Evolutionary conservation across 2,797 vertebrate species (phyloP).

Genomic region (Scomberomorus guttatus): DNA sequence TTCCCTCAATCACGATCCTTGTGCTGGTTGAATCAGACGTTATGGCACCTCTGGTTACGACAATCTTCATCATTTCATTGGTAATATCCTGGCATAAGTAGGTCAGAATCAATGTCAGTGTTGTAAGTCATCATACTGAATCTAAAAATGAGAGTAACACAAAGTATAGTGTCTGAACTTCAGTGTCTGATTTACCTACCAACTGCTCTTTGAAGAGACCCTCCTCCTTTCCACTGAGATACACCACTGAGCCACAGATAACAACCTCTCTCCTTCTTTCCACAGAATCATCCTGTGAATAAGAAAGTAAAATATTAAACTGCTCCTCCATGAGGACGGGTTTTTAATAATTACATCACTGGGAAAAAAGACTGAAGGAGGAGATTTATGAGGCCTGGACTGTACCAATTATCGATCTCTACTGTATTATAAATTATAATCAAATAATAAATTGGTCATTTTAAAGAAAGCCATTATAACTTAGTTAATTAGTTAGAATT

Average conservation of each 20-base stretch:
- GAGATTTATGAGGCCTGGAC: too few relatives aligned
- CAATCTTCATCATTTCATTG: not conserved
- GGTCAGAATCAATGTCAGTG: not conserved
- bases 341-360: too few relatives aligned
- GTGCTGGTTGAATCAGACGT: not conserved
- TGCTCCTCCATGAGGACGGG: too few relatives aligned
- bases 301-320: too few relatives aligned
- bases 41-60: not conserved
- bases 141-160: not conserved
- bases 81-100: not conserved
- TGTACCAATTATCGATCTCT: too few relatives aligned
- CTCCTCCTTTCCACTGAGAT: conserved; percentile 53
- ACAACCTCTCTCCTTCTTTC: conserved; percentile 32
- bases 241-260: conserved; percentile 35
- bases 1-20: not conserved
- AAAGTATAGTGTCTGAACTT: not conserved
- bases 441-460: too few relatives aligned
- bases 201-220: conserved; percentile 35
- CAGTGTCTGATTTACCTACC: conserved; percentile 27
- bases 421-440: too few relatives aligned
- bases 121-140: not conserved
- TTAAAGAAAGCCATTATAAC: too few relatives aligned
- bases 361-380: too few relatives aligned
- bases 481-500: too few relatives aligned
- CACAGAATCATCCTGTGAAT: conserved; percentile 34